These are phyloP conservation scores for Drosophila varians DNA, from an alignment of 1,140 invertebrate genomes.

Conservation along the genomic window DNA sequence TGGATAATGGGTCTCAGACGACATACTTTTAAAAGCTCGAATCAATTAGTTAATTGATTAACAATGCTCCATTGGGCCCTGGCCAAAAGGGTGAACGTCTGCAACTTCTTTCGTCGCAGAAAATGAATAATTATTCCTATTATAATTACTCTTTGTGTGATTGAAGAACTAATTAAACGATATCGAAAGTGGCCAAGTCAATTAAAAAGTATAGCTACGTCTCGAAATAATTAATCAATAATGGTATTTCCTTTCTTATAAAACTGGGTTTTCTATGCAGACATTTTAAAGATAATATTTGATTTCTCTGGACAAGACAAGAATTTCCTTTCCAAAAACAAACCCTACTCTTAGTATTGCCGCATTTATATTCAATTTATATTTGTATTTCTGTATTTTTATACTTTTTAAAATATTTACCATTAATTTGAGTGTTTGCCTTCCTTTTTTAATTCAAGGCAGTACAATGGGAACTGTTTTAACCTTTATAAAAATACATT, in stretches of 20 bases:
- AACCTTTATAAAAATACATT: background rate
- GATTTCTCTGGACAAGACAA: background rate
- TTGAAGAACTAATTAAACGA: slow-evolving; percentile 14
- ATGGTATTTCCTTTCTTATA: background rate
- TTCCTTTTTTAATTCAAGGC: background rate
- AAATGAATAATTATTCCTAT: slow-evolving; percentile 27
- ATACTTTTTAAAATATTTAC: background rate
- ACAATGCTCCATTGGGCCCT: slow-evolving; percentile 41
- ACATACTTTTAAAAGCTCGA: slow-evolving; percentile 73
- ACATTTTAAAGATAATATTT: background rate
- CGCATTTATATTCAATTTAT: slow-evolving; percentile 2
- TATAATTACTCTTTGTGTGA: slow-evolving; percentile 15
- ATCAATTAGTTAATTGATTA: slow-evolving; percentile 80
- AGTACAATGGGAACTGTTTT: background rate
- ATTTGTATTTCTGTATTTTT: background rate
- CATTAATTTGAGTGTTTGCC: background rate
- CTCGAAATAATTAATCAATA: background rate
- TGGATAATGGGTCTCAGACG: slow-evolving; percentile 48
- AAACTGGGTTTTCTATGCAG: background rate
- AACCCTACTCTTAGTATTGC: background rate
- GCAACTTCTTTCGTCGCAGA: background rate
- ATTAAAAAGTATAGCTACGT: background rate
- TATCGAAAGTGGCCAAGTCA: background rate
- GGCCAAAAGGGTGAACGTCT: slow-evolving; percentile 3
- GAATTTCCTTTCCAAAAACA: background rate